Evolutionary conservation across 2,888 invertebrate genomes (phyloP).

Genomic region (Apodemia hepburni): DNA sequence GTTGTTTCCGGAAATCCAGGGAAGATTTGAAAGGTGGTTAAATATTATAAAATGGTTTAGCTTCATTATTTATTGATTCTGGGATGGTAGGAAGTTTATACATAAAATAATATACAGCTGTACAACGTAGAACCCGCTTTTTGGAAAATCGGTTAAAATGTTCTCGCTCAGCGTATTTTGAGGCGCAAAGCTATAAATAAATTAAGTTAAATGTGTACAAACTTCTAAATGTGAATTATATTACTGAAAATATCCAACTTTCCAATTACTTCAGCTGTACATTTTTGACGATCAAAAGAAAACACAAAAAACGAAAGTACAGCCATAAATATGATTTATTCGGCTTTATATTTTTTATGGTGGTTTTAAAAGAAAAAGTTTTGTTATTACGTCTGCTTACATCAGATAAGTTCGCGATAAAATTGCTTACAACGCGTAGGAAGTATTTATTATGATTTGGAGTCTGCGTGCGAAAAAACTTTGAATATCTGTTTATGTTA

Average conservation of each 20-base stretch:
- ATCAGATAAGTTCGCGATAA: conserved; percentile 10
- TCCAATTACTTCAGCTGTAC: background rate
- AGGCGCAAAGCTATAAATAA: too few relatives aligned
- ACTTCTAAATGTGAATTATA: too few relatives aligned
- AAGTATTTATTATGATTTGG: conserved; percentile 12
- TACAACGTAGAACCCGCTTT: too few relatives aligned
- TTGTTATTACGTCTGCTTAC: conserved; percentile 15
- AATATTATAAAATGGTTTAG: too few relatives aligned
- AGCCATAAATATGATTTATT: conserved; percentile 18
- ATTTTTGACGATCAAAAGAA: conserved; percentile 14
- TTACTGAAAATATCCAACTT: conserved; percentile 1
- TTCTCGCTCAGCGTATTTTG: too few relatives aligned
- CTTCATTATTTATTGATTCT: too few relatives aligned
- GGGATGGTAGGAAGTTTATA: too few relatives aligned
- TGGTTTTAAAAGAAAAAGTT: conserved; percentile 20
- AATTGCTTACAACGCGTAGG: conserved; percentile 9
- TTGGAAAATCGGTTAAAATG: too few relatives aligned
- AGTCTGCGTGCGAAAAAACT: background rate
- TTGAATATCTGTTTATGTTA: background rate
- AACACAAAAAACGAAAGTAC: conserved; percentile 17
- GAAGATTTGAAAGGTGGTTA: too few relatives aligned
- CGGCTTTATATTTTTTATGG: conserved; percentile 15
- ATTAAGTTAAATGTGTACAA: too few relatives aligned
- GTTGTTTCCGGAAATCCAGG: background rate
- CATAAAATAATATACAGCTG: too few relatives aligned